Evolutionary conservation across 2,888 invertebrate species (phyloP).

Genomic region (Latrodectus hesperus): DNA sequence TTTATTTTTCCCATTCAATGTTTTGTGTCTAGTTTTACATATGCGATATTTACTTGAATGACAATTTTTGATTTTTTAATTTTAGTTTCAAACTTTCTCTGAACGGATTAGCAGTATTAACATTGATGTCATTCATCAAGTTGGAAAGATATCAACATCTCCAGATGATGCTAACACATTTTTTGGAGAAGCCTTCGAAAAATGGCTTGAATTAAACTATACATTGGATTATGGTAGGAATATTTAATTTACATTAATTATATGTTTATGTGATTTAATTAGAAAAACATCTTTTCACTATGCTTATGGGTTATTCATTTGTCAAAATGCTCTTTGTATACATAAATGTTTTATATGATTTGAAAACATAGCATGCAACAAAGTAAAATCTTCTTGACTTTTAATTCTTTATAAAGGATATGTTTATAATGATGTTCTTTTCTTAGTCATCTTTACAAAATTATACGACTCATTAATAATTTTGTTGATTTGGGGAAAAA

Average conservation of each 20-base stretch:
- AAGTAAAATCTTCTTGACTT: neutral
- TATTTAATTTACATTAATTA: neutral
- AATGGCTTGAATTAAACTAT: constrained; percentile 92
- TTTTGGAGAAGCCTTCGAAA: constrained; percentile 87
- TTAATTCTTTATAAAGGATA: no score
- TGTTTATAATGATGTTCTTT: no score
- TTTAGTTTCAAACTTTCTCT: constrained; percentile 80
- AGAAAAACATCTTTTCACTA: neutral
- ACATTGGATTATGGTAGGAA: constrained; percentile 84
- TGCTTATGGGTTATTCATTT: neutral
- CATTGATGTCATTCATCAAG: constrained; percentile 88
- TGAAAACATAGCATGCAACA: neutral
- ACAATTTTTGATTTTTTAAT: neutral
- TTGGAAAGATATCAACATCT: constrained; percentile 77
- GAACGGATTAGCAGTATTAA: constrained; percentile 90
- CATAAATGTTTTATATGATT: no score
- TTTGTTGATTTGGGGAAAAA: no score
- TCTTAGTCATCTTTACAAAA: no score
- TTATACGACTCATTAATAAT: no score
- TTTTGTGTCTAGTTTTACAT: neutral
- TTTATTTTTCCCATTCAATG: neutral
- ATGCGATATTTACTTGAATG: neutral
- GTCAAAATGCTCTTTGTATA: neutral
- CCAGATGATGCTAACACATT: constrained; percentile 84
- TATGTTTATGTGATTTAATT: neutral